phyloP scores from a whole-genome alignment of 2,797 vertebrate genomes.

The Hydrocynus forskahlii region DNA sequence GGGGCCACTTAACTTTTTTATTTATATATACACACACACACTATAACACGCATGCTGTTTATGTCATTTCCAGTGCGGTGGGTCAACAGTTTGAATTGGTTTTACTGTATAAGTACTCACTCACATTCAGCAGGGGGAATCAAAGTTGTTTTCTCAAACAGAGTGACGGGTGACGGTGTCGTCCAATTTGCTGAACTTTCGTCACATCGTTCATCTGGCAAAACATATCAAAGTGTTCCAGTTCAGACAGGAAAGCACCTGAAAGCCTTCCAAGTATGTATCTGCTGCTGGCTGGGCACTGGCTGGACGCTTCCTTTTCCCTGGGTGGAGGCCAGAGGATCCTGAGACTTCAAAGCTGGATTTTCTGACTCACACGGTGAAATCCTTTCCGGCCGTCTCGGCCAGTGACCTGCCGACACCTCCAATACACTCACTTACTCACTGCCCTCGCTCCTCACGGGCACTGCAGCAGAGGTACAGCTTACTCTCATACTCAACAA shows the following conservation, averaged over 20 bases:
- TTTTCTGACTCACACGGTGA: conserved; percentile 32
- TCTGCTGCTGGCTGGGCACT: background rate
- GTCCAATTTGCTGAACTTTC: background rate
- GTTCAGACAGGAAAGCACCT: conserved; percentile 5
- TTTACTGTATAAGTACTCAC: too few species aligned
- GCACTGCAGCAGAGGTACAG: background rate
- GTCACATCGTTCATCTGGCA: conserved; percentile 14
- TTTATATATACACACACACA: too few species aligned
- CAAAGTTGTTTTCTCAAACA: background rate
- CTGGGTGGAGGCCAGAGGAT: conserved; percentile 13
- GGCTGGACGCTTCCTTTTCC: conserved; percentile 20
- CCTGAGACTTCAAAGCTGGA: conserved; percentile 41
- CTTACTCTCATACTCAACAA: background rate
- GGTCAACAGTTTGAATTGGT: too few species aligned
- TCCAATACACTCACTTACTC: background rate
- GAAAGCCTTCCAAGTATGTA: background rate
- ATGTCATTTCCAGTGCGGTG: too few species aligned
- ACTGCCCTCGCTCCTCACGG: background rate
- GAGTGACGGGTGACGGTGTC: background rate
- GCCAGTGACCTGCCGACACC: background rate
- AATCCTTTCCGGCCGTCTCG: conserved; percentile 14
- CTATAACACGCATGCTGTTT: too few species aligned
- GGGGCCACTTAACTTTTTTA: too few species aligned
- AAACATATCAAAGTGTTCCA: conserved; percentile 17
- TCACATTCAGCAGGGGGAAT: too few species aligned